Base-by-base conservation (phyloP, 2,797 vertebrate species). In the Euphonia xanthogaster region DNA sequence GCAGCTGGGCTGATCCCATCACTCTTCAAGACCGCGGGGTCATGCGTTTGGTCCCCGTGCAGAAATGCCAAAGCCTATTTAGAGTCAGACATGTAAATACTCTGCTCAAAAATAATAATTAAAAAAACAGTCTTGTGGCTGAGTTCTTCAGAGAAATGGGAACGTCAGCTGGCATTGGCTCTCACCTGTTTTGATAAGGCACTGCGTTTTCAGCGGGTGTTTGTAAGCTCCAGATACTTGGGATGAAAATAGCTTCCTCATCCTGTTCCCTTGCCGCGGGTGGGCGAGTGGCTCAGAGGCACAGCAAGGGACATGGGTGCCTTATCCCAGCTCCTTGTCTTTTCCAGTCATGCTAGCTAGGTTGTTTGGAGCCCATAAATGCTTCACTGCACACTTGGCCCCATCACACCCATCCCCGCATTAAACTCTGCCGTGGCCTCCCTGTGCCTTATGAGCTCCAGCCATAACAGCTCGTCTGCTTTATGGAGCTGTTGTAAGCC, bases 181-280 rank as follows among this genome's bases (percentile, higher is more conserved):
- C 63, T 94, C 68, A 76, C 71, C 74, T 84, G 74, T 81, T 90
- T 70, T 81, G 63, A 62, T 86, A 72, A 70, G 40, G 53, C 80
- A 9, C 24, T 48, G 25, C 2, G 0, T 91, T 91, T 88, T 67
- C 80, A 74, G 84, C 5, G 9, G 45, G 39, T 63, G 24, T 73
- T 87, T 63, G 31, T 85, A 65, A 89, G 55, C 65, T 90, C 37
- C 60, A 71, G 74, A 40, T 77, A 51, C 55, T 37, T 24, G 54
- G 65, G 40, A 79, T 75, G 62, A 72, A 88, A 95, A 93, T 27
- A 83, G 39, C 48, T 78, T 88, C 55, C 40, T 63, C 14, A 30
- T 42, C 55, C 73, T 55, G 27, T 86, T 77, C 68, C 58, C 51
- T 86, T 90, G 25, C 89, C 0, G 0, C 1, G 31, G 81, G 74